Conservation (phyloP, 2,797 vertebrate genomes). For the Galago senegalensis region DNA sequence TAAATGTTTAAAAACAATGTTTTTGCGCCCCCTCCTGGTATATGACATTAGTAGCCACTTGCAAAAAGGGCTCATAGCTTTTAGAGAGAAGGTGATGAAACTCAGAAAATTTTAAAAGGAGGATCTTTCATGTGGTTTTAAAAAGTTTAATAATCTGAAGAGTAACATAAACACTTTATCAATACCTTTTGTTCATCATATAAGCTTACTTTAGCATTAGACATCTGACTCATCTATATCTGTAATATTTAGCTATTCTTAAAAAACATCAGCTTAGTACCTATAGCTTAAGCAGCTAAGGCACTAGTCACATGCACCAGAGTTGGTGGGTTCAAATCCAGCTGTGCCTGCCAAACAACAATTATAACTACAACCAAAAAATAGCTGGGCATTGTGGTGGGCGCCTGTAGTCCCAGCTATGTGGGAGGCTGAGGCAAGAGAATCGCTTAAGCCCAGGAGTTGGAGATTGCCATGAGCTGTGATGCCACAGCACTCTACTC, state of each 20-base stretch:
- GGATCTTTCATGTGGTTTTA: not conserved
- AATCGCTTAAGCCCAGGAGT: too few relatives aligned
- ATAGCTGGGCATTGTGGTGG: too few relatives aligned
- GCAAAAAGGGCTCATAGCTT: not conserved
- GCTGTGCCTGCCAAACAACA: too few relatives aligned
- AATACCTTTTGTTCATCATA: constrained; percentile 29
- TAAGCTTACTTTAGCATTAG: constrained; percentile 13
- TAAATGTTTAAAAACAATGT: constrained; percentile 25
- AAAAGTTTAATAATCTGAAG: not conserved
- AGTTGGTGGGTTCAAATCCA: too few relatives aligned
- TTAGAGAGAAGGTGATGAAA: constrained; percentile 8
- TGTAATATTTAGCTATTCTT: not conserved
- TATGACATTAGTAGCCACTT: not conserved
- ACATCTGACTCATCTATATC: not conserved
- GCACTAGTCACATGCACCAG: too few relatives aligned
- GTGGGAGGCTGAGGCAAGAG: too few relatives aligned
- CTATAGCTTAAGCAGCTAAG: too few relatives aligned
- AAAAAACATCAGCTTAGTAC: too few relatives aligned
- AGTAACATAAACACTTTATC: not conserved
- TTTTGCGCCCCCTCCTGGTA: constrained; percentile 49
- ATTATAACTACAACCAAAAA: too few relatives aligned
- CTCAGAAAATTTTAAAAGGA: not conserved
- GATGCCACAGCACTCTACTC: too few relatives aligned
- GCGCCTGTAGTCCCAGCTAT: too few relatives aligned
- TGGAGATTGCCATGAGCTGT: too few relatives aligned